phyloP scores from a whole-genome alignment of 2,797 vertebrate species.

The Molossus molossus region DNA sequence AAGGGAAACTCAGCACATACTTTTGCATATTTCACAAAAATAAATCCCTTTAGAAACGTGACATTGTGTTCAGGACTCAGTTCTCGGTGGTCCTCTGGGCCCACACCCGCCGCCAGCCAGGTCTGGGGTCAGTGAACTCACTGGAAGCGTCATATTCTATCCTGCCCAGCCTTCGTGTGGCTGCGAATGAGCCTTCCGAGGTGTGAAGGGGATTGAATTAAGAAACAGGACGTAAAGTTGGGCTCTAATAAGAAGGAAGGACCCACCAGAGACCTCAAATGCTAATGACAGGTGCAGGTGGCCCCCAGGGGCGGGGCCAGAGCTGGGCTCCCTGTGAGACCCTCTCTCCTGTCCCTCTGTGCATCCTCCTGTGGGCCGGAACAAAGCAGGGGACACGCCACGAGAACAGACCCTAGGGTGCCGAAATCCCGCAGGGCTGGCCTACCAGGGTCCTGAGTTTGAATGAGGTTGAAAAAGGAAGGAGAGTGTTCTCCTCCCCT shows the following conservation, averaged over 20 bases:
- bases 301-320: accelerated
- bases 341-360: not conserved
- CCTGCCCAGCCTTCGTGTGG: not conserved
- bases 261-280: not conserved
- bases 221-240: not conserved
- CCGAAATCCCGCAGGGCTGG: accelerated
- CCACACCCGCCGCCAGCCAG: not conserved
- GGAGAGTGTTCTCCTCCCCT: not conserved
- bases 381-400: not conserved
- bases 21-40: not conserved
- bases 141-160: too few species aligned
- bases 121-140: not conserved
- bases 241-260: not conserved
- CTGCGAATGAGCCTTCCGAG: not conserved
- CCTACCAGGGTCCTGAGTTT: not conserved
- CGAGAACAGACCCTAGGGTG: accelerated
- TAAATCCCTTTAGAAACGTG: not conserved
- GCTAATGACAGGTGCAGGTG: accelerated
- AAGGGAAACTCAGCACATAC: not conserved
- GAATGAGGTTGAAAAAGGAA: not conserved
- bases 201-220: not conserved
- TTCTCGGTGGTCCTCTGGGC: accelerated
- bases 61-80: accelerated
- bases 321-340: not conserved
- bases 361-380: not conserved